These are phyloP conservation scores for Pyrrhosoma nymphula DNA, from an alignment of 2,888 invertebrate species.

Conservation along the genomic window DNA sequence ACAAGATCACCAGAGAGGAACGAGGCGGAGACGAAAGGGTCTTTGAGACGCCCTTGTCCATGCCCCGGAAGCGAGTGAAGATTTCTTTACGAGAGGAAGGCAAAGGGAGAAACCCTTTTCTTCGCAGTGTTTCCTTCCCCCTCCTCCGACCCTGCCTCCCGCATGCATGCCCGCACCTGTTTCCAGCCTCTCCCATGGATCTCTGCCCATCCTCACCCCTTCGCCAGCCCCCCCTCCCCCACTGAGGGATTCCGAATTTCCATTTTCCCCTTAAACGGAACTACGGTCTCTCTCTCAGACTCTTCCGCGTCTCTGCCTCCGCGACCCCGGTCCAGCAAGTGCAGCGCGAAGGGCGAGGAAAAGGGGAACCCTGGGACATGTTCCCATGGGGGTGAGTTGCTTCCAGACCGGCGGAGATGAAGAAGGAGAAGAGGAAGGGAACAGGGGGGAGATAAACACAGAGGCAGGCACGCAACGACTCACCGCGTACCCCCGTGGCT, in stretches of 20 bases:
- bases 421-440: not conserved
- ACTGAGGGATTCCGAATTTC: not conserved
- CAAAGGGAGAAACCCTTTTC: conserved; percentile 3
- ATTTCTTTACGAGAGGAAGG: not conserved
- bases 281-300: too few species aligned
- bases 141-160: too few species aligned
- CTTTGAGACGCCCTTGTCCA: not conserved
- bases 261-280: not conserved
- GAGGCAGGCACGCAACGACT: not conserved
- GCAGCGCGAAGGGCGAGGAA: not conserved
- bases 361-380: not conserved
- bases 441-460: not conserved
- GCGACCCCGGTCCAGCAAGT: not conserved
- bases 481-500: too few species aligned
- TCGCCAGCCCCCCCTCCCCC: not conserved
- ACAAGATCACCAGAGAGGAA: not conserved
- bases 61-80: not conserved
- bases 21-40: not conserved
- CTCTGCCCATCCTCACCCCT: not conserved
- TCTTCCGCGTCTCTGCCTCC: not conserved
- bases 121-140: not conserved
- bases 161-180: not conserved
- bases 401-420: not conserved
- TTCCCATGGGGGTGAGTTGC: not conserved
- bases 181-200: not conserved